phyloP scores from a whole-genome alignment of 2,797 vertebrate genomes.

The Lemur catta region DNA sequence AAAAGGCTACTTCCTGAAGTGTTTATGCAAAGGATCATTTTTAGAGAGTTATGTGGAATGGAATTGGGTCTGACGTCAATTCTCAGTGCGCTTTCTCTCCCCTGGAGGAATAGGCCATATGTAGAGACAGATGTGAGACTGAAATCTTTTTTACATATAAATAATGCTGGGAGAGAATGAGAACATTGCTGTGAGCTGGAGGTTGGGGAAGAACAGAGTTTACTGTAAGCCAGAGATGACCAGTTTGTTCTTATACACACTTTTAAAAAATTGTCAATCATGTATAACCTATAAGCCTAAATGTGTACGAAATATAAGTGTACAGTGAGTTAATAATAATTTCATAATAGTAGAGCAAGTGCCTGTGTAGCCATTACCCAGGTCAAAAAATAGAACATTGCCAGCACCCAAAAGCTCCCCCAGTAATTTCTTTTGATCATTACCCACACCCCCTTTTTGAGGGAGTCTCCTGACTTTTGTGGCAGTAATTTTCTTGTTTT shows the following conservation, averaged over 20 bases:
- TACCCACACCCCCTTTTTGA: neutral
- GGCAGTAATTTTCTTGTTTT: slow-evolving; percentile 6
- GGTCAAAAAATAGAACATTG: neutral
- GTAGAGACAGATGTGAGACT: slow-evolving; percentile 73
- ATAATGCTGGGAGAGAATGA: slow-evolving; percentile 48
- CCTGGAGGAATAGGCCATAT: slow-evolving; percentile 71
- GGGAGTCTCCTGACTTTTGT: neutral
- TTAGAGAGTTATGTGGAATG: slow-evolving; percentile 77
- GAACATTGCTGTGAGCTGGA: slow-evolving; percentile 29
- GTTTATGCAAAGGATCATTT: slow-evolving; percentile 79
- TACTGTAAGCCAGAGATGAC: slow-evolving; percentile 18
- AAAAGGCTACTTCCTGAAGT: slow-evolving; percentile 74
- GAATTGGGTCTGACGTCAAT: slow-evolving; percentile 79
- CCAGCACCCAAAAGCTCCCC: neutral
- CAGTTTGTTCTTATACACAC: neutral
- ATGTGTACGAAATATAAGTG: neutral
- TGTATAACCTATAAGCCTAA: neutral
- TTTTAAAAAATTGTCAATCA: neutral
- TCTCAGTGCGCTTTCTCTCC: slow-evolving; percentile 67
- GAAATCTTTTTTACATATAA: slow-evolving; percentile 55
- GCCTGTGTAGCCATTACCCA: neutral
- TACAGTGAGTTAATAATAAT: neutral
- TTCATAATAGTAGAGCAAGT: neutral
- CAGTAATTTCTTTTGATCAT: neutral
- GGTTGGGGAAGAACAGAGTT: slow-evolving; percentile 31